phyloP scores from a whole-genome alignment of 2,888 invertebrate species.

The Dasypogon diadema region DNA sequence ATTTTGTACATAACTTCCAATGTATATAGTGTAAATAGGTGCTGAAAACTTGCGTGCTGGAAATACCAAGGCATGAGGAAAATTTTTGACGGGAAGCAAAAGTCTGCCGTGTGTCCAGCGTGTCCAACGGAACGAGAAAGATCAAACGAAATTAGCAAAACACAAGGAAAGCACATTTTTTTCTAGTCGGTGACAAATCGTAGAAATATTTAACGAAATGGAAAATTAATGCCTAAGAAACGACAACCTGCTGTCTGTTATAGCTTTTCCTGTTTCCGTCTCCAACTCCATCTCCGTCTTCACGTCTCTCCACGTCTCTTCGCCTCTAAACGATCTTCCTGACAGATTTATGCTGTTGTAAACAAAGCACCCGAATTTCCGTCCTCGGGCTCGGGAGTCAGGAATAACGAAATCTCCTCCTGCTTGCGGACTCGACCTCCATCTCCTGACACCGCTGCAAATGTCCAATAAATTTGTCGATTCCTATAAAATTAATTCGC shows the following conservation, averaged over 20 bases:
- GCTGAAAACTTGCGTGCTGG: constrained; percentile 4
- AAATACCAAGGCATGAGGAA: not conserved
- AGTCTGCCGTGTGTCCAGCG: not conserved
- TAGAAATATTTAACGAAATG: constrained; percentile 33
- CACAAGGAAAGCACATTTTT: constrained; percentile 20
- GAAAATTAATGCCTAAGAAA: constrained; percentile 33
- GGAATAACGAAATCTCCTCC: not conserved
- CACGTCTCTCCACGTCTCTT: not conserved
- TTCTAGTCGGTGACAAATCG: constrained; percentile 38
- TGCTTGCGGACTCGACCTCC: not conserved
- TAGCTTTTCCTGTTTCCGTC: constrained; percentile 22
- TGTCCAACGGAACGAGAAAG: not conserved
- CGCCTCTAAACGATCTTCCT: constrained; percentile 8
- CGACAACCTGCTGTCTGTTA: not conserved
- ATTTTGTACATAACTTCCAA: constrained; percentile 18
- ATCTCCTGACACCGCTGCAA: not conserved
- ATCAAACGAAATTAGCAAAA: constrained; percentile 31
- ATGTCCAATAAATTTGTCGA: constrained; percentile 28
- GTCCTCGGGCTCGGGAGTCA: too few species aligned
- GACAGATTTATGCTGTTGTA: constrained; percentile 3
- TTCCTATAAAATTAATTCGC: constrained; percentile 6
- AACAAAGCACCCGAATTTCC: too few species aligned
- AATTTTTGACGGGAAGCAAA: not conserved
- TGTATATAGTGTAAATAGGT: constrained; percentile 45
- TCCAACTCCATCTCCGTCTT: not conserved